These are phyloP conservation scores for Bryconaethiops microstoma DNA, from an alignment of 2,797 vertebrate genomes.

Conservation along the genomic window DNA sequence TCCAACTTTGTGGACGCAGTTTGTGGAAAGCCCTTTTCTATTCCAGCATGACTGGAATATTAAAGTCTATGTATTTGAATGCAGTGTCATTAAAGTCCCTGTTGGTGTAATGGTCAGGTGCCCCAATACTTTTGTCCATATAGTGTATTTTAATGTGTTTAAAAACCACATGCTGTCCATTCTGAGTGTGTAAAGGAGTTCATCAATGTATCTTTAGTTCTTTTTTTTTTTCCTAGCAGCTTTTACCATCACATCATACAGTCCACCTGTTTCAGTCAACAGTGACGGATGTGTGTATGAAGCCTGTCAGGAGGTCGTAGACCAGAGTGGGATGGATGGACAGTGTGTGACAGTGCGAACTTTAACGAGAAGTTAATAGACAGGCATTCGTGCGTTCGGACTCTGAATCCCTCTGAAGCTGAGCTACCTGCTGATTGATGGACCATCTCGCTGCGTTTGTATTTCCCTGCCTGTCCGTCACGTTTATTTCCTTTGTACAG, in stretches of 20 bases:
- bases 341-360: conserved; percentile 47
- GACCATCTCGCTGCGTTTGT: conserved; percentile 47
- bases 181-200: background rate
- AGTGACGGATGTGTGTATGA: conserved; percentile 45
- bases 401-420: conserved; percentile 47
- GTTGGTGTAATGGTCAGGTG: no score
- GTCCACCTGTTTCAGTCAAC: conserved; percentile 8
- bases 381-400: conserved; percentile 41
- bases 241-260: conserved; percentile 8
- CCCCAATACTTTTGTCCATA: no score
- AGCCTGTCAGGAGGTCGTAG: conserved; percentile 50
- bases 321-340: conserved; percentile 55
- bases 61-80: no score
- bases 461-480: conserved; percentile 49
- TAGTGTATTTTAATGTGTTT: background rate
- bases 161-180: background rate
- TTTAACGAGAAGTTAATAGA: conserved; percentile 61
- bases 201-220: background rate
- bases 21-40: no score
- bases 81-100: no score
- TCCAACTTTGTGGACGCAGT: no score
- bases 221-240: background rate
- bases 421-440: conserved; percentile 54
- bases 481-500: conserved; percentile 47
- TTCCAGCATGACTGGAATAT: no score